Conservation (phyloP, 2,888 invertebrate genomes). For the Pseudococcus jackbeardsleyi region DNA sequence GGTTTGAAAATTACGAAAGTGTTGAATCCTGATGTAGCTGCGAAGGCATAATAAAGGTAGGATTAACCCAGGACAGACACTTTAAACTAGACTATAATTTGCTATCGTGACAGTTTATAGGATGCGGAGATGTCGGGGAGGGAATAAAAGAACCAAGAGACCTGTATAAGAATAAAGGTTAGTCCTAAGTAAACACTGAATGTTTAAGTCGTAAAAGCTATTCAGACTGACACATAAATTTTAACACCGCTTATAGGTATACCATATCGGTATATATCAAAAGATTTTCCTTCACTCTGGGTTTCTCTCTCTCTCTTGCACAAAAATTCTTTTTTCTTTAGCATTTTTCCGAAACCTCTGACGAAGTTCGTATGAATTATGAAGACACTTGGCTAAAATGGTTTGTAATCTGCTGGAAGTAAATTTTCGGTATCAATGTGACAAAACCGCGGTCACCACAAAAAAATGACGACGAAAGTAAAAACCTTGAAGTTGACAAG, state of each 20-base stretch:
- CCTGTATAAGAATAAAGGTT: constrained; percentile 35
- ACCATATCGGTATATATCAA: constrained; percentile 38
- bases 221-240: constrained; percentile 47
- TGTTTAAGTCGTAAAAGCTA: constrained; percentile 52
- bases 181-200: constrained; percentile 47
- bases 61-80: constrained; percentile 49
- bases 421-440: neutral
- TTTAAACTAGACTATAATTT: constrained; percentile 55
- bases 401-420: neutral
- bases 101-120: constrained; percentile 39
- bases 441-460: neutral
- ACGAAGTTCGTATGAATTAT: no score
- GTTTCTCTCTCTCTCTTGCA: neutral
- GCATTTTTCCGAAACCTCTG: neutral
- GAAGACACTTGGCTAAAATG: neutral
- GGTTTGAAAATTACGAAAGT: constrained; percentile 38
- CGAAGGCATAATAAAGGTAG: constrained; percentile 20
- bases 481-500: neutral
- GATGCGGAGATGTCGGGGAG: neutral
- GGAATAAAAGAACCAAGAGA: neutral
- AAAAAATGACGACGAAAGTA: neutral
- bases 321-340: neutral
- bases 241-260: constrained; percentile 33
- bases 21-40: neutral
- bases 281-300: neutral